Percentiles rank a stretch among this genome's conserved stretches.
Evolutionary conservation across 2,888 invertebrate genomes (phyloP).

Genomic region (Patella ulyssiponensis): DNA sequence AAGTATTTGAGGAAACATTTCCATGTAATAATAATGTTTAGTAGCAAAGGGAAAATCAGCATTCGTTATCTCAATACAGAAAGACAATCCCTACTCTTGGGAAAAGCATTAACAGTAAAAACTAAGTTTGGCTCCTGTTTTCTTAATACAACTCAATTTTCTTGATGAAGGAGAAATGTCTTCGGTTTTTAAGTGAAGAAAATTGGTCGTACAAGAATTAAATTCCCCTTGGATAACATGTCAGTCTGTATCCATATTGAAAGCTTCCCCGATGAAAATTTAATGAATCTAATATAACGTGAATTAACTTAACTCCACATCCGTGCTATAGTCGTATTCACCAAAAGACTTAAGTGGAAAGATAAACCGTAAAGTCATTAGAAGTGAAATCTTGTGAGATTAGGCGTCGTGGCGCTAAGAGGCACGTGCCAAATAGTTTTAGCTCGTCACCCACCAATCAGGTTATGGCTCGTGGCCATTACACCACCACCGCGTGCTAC

Average conservation of each 20-base stretch:
- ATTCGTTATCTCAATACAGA: no score
- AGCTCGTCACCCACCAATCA: conserved; percentile 11
- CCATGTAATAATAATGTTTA: no score
- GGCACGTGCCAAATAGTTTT: conserved; percentile 8
- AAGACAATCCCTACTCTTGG: no score
- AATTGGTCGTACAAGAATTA: conserved; percentile 9
- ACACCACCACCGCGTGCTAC: neutral
- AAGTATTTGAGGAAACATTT: no score
- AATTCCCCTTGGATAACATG: conserved; percentile 20
- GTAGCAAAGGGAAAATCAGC: no score
- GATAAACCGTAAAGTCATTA: conserved; percentile 37
- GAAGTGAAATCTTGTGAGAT: conserved; percentile 20
- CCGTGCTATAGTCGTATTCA: conserved; percentile 35
- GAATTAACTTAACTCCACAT: conserved; percentile 41
- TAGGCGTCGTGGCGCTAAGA: conserved; percentile 5
- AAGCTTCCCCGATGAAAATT: conserved; percentile 43
- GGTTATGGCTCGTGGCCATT: neutral
- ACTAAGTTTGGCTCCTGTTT: neutral
- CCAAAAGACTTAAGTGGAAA: conserved; percentile 33
- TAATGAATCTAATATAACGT: conserved; percentile 48
- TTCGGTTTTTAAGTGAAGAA: conserved; percentile 3
- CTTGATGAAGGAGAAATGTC: neutral
- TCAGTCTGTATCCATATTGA: conserved; percentile 35
- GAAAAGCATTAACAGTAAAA: no score
- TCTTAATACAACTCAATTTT: conserved; percentile 6